These are phyloP conservation scores for Macrotrachela quadricornifera DNA, from an alignment of 1,140 invertebrate species.

Conservation along the genomic window DNA sequence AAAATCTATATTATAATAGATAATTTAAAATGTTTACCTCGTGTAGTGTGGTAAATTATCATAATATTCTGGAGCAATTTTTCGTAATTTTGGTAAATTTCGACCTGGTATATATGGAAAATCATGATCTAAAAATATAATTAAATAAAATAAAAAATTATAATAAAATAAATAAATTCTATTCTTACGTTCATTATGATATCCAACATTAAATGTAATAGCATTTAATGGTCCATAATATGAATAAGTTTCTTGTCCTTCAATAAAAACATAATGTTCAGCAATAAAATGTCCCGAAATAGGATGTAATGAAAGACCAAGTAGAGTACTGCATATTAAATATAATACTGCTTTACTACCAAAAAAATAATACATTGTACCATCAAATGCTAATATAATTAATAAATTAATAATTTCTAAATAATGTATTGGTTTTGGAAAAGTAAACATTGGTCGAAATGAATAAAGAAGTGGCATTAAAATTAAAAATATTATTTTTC, in stretches of 20 bases:
- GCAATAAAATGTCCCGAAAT: slow-evolving; percentile 95
- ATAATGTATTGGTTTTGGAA: slow-evolving; percentile 58
- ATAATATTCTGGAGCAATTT: slow-evolving; percentile 75
- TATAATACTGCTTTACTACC: slow-evolving; percentile 59
- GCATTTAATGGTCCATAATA: slow-evolving; percentile 93
- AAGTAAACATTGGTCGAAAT: slow-evolving; percentile 64
- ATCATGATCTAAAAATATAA: not conserved
- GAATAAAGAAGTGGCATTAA: slow-evolving; percentile 90
- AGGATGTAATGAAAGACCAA: slow-evolving; percentile 90
- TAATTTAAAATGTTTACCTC: slow-evolving; percentile 60
- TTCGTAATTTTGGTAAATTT: slow-evolving; percentile 35
- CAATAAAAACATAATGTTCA: slow-evolving; percentile 95
- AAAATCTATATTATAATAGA: slow-evolving; percentile 71
- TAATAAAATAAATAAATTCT: slow-evolving; percentile 75
- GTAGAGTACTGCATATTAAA: slow-evolving; percentile 56
- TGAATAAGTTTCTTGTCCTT: slow-evolving; percentile 91
- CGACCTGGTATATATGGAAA: slow-evolving; percentile 2
- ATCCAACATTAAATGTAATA: slow-evolving; percentile 91
- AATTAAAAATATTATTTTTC: slow-evolving; percentile 79
- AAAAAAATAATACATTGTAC: slow-evolving; percentile 49
- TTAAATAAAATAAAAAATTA: slow-evolving; percentile 47
- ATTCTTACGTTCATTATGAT: slow-evolving; percentile 39
- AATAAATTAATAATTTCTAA: slow-evolving; percentile 61
- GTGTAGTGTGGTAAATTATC: slow-evolving; percentile 63
- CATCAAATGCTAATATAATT: slow-evolving; percentile 67